A percentile compares a stretch with the other conserved stretches of the same genome.
Conservation (phyloP, 2,113 vertebrate genomes). For the Anas platyrhynchos region DNA sequence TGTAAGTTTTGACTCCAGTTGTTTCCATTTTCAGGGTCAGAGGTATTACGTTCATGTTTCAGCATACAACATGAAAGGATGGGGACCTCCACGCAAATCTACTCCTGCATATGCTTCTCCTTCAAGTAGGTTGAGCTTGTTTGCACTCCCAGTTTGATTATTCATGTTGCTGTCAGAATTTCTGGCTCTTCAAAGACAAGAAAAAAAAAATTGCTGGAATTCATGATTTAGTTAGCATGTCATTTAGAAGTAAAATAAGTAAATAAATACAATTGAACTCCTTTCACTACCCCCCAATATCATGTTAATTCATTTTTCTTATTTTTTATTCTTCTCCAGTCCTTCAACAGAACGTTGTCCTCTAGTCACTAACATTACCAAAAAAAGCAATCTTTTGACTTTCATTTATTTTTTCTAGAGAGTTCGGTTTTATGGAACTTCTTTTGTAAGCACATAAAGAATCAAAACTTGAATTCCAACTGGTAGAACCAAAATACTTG, state of each 20-base stretch:
- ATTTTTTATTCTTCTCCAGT: not conserved
- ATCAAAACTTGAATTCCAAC: conserved; percentile 45
- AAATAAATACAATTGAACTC: not conserved
- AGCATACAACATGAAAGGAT: conserved; percentile 96
- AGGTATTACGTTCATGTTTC: conserved; percentile 88
- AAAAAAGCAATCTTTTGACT: not conserved
- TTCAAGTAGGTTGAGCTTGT: conserved; percentile 85
- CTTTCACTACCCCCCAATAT: fast-evolving
- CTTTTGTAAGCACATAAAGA: conserved; percentile 34
- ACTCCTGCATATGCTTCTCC: conserved; percentile 87
- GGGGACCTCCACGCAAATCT: conserved; percentile 86
- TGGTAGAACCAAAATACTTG: conserved; percentile 44
- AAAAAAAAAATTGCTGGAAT: not conserved
- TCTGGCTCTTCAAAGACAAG: not conserved
- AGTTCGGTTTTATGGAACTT: conserved; percentile 40
- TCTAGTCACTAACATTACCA: not conserved
- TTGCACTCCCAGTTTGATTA: not conserved
- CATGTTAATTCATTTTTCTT: not conserved
- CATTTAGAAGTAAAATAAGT: not conserved
- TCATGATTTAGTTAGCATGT: not conserved
- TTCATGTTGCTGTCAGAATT: not conserved
- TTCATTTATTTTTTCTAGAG: conserved; percentile 55
- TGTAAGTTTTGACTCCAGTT: conserved; percentile 38
- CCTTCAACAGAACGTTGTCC: not conserved
- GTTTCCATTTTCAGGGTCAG: conserved; percentile 82